phyloP scores from a whole-genome alignment of 2,888 invertebrate genomes.

The Spodoptera exigua region DNA sequence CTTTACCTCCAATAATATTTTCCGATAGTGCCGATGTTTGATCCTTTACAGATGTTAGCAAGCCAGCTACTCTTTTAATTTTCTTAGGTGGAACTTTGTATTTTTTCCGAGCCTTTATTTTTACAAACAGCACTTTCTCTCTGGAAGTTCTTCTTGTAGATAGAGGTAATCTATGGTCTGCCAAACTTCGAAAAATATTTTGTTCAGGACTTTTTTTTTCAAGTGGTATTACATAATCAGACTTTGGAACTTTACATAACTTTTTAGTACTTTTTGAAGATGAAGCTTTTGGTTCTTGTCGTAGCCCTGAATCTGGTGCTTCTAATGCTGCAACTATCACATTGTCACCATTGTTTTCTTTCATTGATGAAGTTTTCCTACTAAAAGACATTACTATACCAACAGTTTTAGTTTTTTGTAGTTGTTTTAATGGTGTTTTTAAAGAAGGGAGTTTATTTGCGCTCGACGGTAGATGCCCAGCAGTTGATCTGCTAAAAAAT shows the following conservation, averaged over 20 bases:
- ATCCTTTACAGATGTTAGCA: constrained; percentile 36
- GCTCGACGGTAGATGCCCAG: constrained; percentile 52
- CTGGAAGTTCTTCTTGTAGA: constrained; percentile 30
- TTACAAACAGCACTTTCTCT: constrained; percentile 26
- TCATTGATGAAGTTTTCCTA: constrained; percentile 55
- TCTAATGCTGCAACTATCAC: constrained; percentile 29
- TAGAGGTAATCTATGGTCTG: constrained; percentile 14
- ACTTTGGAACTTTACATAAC: constrained; percentile 53
- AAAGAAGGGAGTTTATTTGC: constrained; percentile 55
- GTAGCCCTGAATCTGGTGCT: constrained; percentile 49
- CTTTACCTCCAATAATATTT: constrained; percentile 30
- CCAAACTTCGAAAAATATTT: background rate
- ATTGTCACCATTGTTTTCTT: constrained; percentile 56
- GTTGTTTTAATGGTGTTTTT: constrained; percentile 52
- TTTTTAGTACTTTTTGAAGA: constrained; percentile 31
- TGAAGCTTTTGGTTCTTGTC: constrained; percentile 52
- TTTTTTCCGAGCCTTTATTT: constrained; percentile 30
- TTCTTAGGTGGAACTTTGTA: constrained; percentile 14
- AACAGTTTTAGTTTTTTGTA: constrained; percentile 49
- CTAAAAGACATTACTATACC: constrained; percentile 56
- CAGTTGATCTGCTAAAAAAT: constrained; percentile 51
- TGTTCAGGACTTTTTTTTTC: constrained; percentile 21
- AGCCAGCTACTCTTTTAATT: constrained; percentile 15
- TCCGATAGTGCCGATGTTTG: constrained; percentile 35
- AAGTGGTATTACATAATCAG: constrained; percentile 46